A percentile compares a stretch with the other conserved stretches of the same genome.
Conservation (phyloP, 2,888 invertebrate species). For the Leptinotarsa peninsularis region DNA sequence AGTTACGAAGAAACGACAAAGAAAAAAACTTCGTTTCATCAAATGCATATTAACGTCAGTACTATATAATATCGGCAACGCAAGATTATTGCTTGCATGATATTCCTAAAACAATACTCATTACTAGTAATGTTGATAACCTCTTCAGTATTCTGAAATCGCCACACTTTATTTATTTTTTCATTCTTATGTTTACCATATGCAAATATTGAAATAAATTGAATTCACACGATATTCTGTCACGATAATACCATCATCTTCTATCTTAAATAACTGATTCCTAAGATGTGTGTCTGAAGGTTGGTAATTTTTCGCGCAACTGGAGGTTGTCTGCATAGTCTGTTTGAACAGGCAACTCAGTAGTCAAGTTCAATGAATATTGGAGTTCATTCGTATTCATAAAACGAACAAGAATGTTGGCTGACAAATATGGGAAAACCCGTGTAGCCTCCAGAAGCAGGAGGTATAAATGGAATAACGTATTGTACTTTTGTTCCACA, state of each 20-base stretch:
- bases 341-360: not conserved
- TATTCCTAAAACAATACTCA: too few species aligned
- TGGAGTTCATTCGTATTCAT: not conserved
- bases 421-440: conserved; percentile 2
- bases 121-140: too few species aligned
- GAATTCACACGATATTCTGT: not conserved
- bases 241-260: not conserved
- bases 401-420: not conserved
- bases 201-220: too few species aligned
- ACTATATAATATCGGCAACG: too few species aligned
- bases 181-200: too few species aligned
- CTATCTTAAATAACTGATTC: not conserved
- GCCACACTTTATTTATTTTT: too few species aligned
- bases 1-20: too few species aligned
- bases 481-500: too few species aligned
- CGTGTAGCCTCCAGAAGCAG: not conserved
- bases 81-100: too few species aligned
- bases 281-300: not conserved
- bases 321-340: not conserved
- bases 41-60: too few species aligned
- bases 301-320: not conserved
- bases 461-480: not conserved
- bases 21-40: too few species aligned
- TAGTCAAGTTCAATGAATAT: not conserved
- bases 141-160: too few species aligned